phyloP scores from a whole-genome alignment of 1,140 invertebrate genomes.

The Monomorium pharaonis region DNA sequence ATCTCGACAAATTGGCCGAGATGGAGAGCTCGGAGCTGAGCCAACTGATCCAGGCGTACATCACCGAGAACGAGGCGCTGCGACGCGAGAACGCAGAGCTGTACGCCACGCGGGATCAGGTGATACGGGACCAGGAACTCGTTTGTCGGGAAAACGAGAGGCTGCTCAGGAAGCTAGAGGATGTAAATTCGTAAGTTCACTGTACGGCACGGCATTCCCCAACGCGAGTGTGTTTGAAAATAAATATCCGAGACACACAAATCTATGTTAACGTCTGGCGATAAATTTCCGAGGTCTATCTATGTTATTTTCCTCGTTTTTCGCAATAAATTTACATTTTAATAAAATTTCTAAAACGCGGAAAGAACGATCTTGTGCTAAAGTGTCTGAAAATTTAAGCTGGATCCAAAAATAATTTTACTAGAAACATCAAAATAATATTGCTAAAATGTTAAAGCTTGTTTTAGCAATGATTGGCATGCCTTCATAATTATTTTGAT shows the following conservation, averaged over 20 bases:
- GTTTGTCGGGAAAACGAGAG: constrained; percentile 96
- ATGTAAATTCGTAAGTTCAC: constrained; percentile 91
- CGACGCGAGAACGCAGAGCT: constrained; percentile 95
- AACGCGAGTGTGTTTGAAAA: not conserved
- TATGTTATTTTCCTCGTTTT: not conserved
- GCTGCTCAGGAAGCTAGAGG: constrained; percentile 94
- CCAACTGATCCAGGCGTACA: constrained; percentile 91
- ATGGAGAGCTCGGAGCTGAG: constrained; percentile 90
- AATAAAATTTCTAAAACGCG: not conserved
- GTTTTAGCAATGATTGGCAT: no score
- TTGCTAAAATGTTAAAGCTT: no score
- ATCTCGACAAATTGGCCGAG: constrained; percentile 90
- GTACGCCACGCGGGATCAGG: constrained; percentile 91
- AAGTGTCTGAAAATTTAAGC: no score
- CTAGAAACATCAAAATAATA: no score
- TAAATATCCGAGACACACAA: not conserved
- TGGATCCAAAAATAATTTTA: no score
- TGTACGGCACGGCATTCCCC: not conserved
- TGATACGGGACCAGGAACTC: constrained; percentile 95
- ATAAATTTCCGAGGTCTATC: not conserved
- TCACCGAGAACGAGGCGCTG: constrained; percentile 94
- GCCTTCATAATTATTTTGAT: no score
- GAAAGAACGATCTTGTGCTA: no score
- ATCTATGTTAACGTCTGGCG: not conserved
- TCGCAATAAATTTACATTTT: not conserved